Evolutionary conservation across 2,888 invertebrate species (phyloP), one percentile per base, ranked within the genome.

Genomic region (Andrena dorsata): DNA sequence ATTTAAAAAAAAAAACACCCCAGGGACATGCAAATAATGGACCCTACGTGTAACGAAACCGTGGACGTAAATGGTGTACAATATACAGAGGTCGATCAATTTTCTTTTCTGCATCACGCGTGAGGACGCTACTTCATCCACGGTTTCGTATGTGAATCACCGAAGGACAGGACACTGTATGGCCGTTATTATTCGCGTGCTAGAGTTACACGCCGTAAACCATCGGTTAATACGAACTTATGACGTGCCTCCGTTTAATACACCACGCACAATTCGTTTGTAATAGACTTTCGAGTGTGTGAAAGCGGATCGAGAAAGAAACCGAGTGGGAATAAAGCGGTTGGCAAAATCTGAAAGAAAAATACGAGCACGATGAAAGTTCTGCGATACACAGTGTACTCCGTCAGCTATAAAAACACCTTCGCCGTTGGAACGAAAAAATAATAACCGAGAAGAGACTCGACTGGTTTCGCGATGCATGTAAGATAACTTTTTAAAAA

Each of bases 201-300:
- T 53, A 41, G 26, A 26, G 63, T 69, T n/a, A 66, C 60, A 51
- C 53, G 64, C 20, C 74, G 58, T 77, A 75, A 83, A 77, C 80
- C 81, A 72, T 56, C 53, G 58, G 47, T 53, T 79, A 65, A 73
- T 64, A 66, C 26, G 60, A 74, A 64, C 65, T 35, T 56, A 28
- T 47, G 56, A 70, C 76, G 80, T 41, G 51, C 32, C 58, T 8
- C 74, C 75, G 53, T 58, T 68, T 65, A 75, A 76, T 66, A 26
- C 56, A 69, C 26, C 47, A 66, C 66, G 70, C 72, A 70, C 56
- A 73, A 84, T 61, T 74, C 76, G 60, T 16, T 35, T 61, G 71
- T 80, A 85, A 85, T 80, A 64, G 65, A 80, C 58, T 69, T 76
- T 79, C 76, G 41, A 63, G 83, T 58, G 64, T 75, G 32, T 30